phyloP scores from a whole-genome alignment of 2,888 invertebrate species.

The Thereva nobilitata region DNA sequence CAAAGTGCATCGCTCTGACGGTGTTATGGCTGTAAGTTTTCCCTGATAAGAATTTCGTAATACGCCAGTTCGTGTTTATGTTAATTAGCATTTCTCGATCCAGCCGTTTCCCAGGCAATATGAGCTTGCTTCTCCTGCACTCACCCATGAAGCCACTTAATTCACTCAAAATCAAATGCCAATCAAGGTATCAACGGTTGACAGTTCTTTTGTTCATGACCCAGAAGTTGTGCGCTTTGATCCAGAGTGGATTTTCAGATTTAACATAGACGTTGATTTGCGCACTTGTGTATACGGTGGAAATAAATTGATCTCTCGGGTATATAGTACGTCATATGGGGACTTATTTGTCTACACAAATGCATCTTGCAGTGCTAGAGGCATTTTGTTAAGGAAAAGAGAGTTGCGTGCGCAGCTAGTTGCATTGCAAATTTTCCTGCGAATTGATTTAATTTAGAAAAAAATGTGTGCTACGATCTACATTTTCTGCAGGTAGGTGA shows the following conservation, averaged over 20 bases:
- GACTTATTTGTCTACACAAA: no score
- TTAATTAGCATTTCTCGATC: slow-evolving; percentile 22
- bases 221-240: slow-evolving; percentile 27
- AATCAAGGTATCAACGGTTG: slow-evolving; percentile 26
- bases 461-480: no score
- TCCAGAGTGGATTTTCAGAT: not conserved
- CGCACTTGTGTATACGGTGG: slow-evolving; percentile 2
- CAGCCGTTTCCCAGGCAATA: slow-evolving; percentile 27
- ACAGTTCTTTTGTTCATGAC: slow-evolving; percentile 35
- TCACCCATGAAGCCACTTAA: slow-evolving; percentile 14
- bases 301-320: no score
- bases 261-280: slow-evolving; percentile 22
- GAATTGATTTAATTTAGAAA: no score
- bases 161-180: slow-evolving; percentile 30
- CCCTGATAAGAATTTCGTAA: slow-evolving; percentile 24
- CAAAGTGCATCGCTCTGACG: slow-evolving; percentile 6
- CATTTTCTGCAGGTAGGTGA: no score
- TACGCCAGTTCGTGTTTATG: slow-evolving; percentile 30
- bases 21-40: slow-evolving; percentile 20
- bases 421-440: no score
- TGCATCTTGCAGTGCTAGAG: no score
- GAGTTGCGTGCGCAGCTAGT: no score
- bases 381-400: no score
- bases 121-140: not conserved
- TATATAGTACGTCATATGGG: no score